These are phyloP conservation scores for Marronus borbonicus DNA, from an alignment of 2,888 invertebrate genomes.

Conservation along the genomic window DNA sequence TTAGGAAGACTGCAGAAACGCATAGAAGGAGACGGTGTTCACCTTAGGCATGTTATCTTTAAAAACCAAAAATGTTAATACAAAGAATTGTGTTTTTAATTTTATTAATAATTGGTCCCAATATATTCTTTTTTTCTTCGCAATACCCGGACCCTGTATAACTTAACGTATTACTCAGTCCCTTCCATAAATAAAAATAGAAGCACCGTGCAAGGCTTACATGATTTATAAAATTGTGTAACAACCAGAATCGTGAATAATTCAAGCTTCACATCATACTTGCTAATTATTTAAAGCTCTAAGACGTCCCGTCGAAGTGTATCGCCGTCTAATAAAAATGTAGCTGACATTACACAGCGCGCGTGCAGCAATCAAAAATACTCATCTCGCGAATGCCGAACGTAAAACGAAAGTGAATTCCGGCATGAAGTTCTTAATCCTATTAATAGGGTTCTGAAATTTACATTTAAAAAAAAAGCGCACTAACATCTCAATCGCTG, in stretches of 20 bases:
- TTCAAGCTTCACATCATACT: slow-evolving; percentile 3
- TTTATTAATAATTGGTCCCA: too few relatives aligned
- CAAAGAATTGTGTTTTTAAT: too few relatives aligned
- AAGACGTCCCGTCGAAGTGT: background rate
- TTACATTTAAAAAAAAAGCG: slow-evolving; percentile 48
- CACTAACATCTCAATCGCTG: slow-evolving; percentile 18
- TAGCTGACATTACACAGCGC: background rate
- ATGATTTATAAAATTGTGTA: background rate
- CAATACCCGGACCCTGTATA: too few relatives aligned
- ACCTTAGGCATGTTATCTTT: too few relatives aligned
- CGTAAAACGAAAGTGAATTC: slow-evolving; percentile 4
- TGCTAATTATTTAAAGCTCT: slow-evolving; percentile 10
- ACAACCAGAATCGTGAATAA: background rate
- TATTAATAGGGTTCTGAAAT: slow-evolving; percentile 46
- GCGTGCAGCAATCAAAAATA: too few relatives aligned
- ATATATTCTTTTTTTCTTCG: too few relatives aligned
- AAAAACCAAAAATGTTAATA: too few relatives aligned
- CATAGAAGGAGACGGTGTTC: too few relatives aligned
- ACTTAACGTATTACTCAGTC: too few relatives aligned
- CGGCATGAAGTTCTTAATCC: slow-evolving; percentile 41
- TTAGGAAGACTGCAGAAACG: too few relatives aligned
- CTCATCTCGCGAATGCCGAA: too few relatives aligned
- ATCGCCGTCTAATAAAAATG: slow-evolving; percentile 17
- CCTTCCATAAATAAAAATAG: too few relatives aligned
- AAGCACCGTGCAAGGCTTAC: background rate